phyloP scores from a whole-genome alignment of 2,888 invertebrate genomes.

The Geotrupes spiniger region DNA sequence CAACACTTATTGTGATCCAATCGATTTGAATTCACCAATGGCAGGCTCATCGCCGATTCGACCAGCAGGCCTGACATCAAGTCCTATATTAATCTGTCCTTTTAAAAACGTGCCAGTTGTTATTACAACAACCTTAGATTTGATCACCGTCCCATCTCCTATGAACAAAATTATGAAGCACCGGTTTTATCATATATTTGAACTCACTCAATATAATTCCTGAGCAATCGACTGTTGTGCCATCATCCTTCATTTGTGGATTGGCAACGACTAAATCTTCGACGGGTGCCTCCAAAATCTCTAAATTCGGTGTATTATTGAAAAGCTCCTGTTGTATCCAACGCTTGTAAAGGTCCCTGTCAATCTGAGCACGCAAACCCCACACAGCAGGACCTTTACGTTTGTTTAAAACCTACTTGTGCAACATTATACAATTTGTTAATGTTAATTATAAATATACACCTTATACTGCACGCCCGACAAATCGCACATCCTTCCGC shows the following conservation, averaged over 20 bases:
- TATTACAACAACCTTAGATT: conserved; percentile 68
- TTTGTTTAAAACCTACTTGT: conserved; percentile 64
- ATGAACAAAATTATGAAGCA: no score
- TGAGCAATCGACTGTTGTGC: conserved; percentile 44
- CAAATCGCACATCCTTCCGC: conserved; percentile 74
- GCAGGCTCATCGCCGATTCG: conserved; percentile 77
- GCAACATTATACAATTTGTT: neutral
- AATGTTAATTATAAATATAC: conserved; percentile 6
- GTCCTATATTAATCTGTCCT: conserved; percentile 80
- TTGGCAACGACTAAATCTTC: conserved; percentile 70
- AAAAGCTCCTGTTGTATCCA: conserved; percentile 72
- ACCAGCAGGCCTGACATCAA: conserved; percentile 73
- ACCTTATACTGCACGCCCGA: conserved; percentile 79
- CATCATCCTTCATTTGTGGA: conserved; percentile 30
- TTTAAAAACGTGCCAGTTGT: conserved; percentile 88
- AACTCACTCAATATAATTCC: conserved; percentile 55
- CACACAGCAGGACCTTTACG: conserved; percentile 85
- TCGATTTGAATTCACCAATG: conserved; percentile 47
- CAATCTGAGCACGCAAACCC: conserved; percentile 87
- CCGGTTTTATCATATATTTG: neutral
- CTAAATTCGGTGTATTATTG: conserved; percentile 60
- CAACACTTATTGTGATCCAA: neutral
- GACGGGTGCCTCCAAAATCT: conserved; percentile 69
- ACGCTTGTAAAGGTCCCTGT: conserved; percentile 73
- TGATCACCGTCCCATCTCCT: conserved; percentile 59